These are phyloP conservation scores for Eolophus roseicapilla DNA, from an alignment of 2,113 vertebrate species.

Conservation along the genomic window DNA sequence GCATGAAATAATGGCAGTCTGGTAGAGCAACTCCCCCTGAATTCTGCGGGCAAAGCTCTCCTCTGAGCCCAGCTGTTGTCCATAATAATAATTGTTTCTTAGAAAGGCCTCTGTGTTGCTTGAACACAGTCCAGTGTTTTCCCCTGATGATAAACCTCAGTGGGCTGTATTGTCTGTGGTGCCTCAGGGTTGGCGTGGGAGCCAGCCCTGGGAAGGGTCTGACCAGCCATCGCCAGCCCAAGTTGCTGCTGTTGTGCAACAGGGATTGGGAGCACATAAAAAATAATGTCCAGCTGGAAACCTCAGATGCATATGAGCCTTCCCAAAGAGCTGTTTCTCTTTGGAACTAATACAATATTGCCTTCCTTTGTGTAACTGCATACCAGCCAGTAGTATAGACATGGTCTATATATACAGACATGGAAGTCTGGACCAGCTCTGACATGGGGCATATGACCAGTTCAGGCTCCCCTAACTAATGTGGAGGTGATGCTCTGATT, in stretches of 20 bases:
- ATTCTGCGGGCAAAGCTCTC: background rate
- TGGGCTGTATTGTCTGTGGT: background rate
- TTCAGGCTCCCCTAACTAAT: accelerated
- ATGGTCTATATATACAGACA: too few species aligned
- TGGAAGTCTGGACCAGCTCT: background rate
- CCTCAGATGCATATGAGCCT: background rate
- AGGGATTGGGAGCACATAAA: background rate
- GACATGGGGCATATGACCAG: accelerated
- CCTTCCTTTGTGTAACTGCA: accelerated
- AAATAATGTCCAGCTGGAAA: background rate
- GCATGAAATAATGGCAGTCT: background rate
- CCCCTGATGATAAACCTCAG: background rate
- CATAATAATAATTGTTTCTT: background rate
- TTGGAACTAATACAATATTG: background rate
- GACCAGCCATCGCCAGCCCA: background rate
- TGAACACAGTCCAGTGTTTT: background rate
- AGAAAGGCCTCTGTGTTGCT: background rate
- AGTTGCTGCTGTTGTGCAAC: background rate
- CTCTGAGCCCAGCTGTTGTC: background rate
- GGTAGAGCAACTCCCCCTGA: background rate
- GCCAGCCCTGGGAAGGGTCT: background rate
- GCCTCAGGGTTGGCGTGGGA: background rate
- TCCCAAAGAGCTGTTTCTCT: background rate
- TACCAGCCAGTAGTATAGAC: background rate
- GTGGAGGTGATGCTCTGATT: background rate